phyloP scores from a whole-genome alignment of 2,113 vertebrate genomes.

The Phalacrocorax aristotelis region DNA sequence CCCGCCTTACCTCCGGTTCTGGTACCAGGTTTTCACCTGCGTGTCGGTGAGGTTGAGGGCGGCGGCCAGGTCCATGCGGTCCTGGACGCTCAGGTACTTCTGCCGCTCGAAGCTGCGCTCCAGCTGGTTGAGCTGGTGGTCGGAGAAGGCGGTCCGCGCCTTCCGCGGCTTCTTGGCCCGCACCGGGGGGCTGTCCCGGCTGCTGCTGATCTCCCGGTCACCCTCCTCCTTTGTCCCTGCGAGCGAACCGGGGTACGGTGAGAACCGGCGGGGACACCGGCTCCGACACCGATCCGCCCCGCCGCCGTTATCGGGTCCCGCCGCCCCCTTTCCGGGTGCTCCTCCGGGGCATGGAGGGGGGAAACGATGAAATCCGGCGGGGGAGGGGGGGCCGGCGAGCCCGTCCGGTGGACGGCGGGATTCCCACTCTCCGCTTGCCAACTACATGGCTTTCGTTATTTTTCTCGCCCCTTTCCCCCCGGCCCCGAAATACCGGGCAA shows the following conservation, averaged over 20 bases:
- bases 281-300: neutral
- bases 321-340: neutral
- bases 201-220: constrained; percentile 95
- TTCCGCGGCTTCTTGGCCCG: constrained; percentile 96
- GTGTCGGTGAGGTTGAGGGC: constrained; percentile 99
- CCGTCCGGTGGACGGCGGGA: constrained; percentile 50
- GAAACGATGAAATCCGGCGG: neutral
- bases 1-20: constrained; percentile 90
- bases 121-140: constrained; percentile 98
- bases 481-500: constrained; percentile 73
- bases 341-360: neutral
- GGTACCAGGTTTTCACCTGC: constrained; percentile 99
- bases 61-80: constrained; percentile 97
- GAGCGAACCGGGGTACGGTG: neutral
- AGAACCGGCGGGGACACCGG: neutral
- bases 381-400: neutral
- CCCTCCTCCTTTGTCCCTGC: constrained; percentile 93
- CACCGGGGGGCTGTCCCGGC: constrained; percentile 93
- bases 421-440: constrained; percentile 72
- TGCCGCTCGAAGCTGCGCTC: constrained; percentile 98
- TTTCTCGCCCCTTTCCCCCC: constrained; percentile 63
- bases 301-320: neutral
- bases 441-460: constrained; percentile 54
- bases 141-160: constrained; percentile 95
- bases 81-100: constrained; percentile 97